These are phyloP conservation scores for Limnephilus lunatus DNA, from an alignment of 2,888 invertebrate genomes.

Conservation along the genomic window DNA sequence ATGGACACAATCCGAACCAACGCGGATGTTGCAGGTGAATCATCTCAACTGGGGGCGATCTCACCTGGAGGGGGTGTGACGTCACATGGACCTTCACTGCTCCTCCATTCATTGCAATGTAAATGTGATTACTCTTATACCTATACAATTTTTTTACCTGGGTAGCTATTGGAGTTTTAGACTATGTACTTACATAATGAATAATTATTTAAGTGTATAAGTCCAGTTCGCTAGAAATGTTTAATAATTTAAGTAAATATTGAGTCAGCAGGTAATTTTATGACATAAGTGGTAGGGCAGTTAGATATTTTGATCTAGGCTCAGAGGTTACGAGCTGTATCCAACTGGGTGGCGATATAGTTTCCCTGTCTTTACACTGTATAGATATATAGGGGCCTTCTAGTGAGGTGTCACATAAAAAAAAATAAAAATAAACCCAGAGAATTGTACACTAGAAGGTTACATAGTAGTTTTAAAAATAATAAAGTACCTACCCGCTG, in stretches of 20 bases:
- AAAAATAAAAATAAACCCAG: not conserved
- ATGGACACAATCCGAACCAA: slow-evolving; percentile 12
- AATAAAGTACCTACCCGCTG: too few species aligned
- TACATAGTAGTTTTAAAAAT: too few species aligned
- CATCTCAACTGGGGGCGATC: slow-evolving; percentile 15
- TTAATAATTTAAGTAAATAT: not conserved
- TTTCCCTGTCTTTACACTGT: too few species aligned
- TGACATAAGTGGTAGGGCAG: not conserved
- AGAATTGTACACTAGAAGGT: not conserved
- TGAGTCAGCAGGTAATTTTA: not conserved
- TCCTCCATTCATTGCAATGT: not conserved
- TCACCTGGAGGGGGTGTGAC: slow-evolving; percentile 27
- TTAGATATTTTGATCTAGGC: not conserved
- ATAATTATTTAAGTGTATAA: not conserved
- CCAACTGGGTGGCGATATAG: too few species aligned
- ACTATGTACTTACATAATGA: not conserved
- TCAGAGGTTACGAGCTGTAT: not conserved
- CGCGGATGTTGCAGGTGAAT: slow-evolving; percentile 38
- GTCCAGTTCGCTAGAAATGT: not conserved
- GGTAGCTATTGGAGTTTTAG: not conserved
- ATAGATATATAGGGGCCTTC: too few species aligned
- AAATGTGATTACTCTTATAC: not conserved
- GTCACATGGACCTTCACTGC: not conserved
- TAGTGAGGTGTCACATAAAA: too few species aligned
- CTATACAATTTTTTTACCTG: not conserved